These are phyloP conservation scores for Gasteruption jaculator DNA, from an alignment of 2,888 invertebrate species.

Conservation along the genomic window DNA sequence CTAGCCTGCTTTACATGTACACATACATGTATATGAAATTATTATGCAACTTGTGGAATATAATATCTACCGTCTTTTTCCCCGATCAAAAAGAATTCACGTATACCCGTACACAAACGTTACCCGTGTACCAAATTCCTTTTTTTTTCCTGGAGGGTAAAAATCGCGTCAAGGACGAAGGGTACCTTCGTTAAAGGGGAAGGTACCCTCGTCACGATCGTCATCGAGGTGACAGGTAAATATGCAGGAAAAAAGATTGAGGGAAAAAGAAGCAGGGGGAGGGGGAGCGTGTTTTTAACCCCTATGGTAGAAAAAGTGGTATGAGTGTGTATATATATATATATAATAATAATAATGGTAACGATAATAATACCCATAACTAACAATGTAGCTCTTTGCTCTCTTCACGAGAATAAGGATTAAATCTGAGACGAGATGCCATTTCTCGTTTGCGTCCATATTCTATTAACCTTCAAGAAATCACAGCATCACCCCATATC, in stretches of 20 bases:
- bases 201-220: slow-evolving; percentile 47
- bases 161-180: slow-evolving; percentile 31
- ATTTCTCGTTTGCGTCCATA: too few species aligned
- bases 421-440: slow-evolving; percentile 36
- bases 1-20: too few species aligned
- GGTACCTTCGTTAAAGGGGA: slow-evolving; percentile 24
- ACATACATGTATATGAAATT: too few species aligned
- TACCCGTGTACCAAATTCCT: too few species aligned
- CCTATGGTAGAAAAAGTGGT: slow-evolving; percentile 16
- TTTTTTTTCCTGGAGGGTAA: too few species aligned
- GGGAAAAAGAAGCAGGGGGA: too few species aligned
- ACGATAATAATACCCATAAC: slow-evolving; percentile 1
- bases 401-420: slow-evolving; percentile 32
- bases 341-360: slow-evolving; percentile 18
- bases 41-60: too few species aligned
- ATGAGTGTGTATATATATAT: slow-evolving; percentile 21
- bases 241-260: slow-evolving; percentile 15
- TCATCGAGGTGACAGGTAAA: slow-evolving; percentile 49
- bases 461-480: too few species aligned
- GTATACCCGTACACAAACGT: too few species aligned
- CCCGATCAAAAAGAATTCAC: too few species aligned
- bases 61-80: too few species aligned
- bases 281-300: slow-evolving; percentile 26
- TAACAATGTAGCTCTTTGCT: background rate
- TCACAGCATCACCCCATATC: too few species aligned